A percentile compares a stretch with the other conserved stretches of the same genome.
Conservation (phyloP, 2,797 vertebrate genomes). For the Ctenopoma multispine region DNA sequence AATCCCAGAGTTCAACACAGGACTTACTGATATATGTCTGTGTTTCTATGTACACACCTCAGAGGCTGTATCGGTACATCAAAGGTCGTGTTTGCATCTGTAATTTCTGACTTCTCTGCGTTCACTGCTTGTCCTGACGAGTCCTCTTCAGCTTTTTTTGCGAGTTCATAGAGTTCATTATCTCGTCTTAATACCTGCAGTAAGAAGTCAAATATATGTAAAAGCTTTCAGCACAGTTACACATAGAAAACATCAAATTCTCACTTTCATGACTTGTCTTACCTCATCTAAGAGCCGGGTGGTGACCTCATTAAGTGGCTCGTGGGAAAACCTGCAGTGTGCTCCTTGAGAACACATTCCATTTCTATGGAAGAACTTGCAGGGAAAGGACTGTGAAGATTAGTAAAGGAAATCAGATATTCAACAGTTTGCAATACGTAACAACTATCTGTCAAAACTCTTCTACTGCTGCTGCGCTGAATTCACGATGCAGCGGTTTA, state of each 20-base stretch:
- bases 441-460: neutral
- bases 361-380: slow-evolving; percentile 91
- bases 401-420: slow-evolving; percentile 82
- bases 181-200: slow-evolving; percentile 57
- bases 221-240: neutral
- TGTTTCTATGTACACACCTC: slow-evolving; percentile 44
- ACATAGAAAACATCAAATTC: neutral
- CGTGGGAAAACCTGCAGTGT: slow-evolving; percentile 92
- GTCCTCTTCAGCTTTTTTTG: slow-evolving; percentile 35
- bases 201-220: neutral
- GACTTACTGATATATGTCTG: no score
- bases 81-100: neutral
- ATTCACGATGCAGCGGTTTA: no score
- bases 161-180: neutral
- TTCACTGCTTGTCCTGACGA: neutral
- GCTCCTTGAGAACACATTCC: slow-evolving; percentile 87
- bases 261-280: neutral
- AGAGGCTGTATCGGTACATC: slow-evolving; percentile 28
- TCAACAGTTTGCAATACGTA: neutral
- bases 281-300: slow-evolving; percentile 88
- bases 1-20: neutral
- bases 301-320: slow-evolving; percentile 88
- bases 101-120: slow-evolving; percentile 7
- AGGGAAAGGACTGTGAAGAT: slow-evolving; percentile 90
- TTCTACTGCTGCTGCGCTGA: no score